Base-by-base conservation (phyloP, 2,888 invertebrate species). In the Cetonia aurata region DNA sequence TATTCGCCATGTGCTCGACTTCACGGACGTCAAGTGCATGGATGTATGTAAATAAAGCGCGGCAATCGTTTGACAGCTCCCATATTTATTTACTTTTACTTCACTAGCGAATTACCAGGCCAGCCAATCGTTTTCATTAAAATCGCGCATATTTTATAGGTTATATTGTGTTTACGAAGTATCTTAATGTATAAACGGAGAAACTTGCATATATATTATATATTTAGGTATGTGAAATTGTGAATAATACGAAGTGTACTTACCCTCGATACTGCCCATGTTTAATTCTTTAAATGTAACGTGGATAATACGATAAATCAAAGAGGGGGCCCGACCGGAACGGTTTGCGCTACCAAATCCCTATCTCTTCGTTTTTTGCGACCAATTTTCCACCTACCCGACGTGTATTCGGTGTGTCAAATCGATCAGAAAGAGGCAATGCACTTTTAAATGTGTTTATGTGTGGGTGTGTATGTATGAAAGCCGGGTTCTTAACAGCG, bases 201-300 rank as follows among this genome's bases (percentile, higher is more conserved):
- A n/a, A 17, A 41, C 15, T 31, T 13, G 42, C 25, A 12, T 19
- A 62, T 37, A 8, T 53, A 19, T 50, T 52, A 42, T 12, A 50
- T 57, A 25, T 25, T 25, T 25, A n/a, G n/a, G n/a, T n/a, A 25
- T 25, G 4, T 1, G 25, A 25, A 25, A n/a, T n/a, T n/a, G n/a
- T 25, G 44, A 69, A 52, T 57, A 15, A 17, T 17, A 37, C 1
- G 33, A 33, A 44, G 46, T 9, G 60, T 41, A 69, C 71, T 69
- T 69, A 71, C 71, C 71, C 62, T 69, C 65, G 33, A 68, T 50
- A 17, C 69, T 56, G 12, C 62, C 71, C 71, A 71, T 71, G 44
- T 55, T 71, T 53, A 48, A 17, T 50, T 53, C 42, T 50, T 37
- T 50, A 60, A 71, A 60, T 50, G 25, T 41, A 17, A 55, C 33